Evolutionary conservation across 1,140 invertebrate species (phyloP).

Genomic region (Drosophila littoralis): DNA sequence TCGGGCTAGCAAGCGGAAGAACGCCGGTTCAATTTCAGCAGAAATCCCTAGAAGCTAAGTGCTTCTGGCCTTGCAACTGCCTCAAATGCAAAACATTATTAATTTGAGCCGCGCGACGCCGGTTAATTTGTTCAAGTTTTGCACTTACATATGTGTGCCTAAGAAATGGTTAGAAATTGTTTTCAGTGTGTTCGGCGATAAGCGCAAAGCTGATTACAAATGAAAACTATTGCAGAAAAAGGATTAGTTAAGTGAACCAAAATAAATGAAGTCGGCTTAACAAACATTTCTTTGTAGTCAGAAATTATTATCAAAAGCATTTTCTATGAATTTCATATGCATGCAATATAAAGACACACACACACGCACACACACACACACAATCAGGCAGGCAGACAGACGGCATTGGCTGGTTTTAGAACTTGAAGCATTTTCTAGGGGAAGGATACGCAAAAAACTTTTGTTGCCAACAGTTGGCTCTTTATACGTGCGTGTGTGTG

Average conservation of each 20-base stretch:
- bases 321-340: conserved; percentile 71
- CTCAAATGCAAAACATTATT: too few relatives aligned
- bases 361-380: background rate
- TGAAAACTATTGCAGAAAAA: conserved; percentile 78
- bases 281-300: conserved; percentile 77
- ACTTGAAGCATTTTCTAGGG: background rate
- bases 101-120: too few relatives aligned
- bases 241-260: conserved; percentile 83
- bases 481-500: background rate
- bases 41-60: too few relatives aligned
- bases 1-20: too few relatives aligned
- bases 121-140: too few relatives aligned
- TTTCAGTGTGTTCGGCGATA: conserved; percentile 29
- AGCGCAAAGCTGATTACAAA: conserved; percentile 79
- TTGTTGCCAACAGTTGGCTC: conserved; percentile 36
- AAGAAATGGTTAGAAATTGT: conserved; percentile 4
- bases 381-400: background rate
- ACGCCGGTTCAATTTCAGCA: too few relatives aligned
- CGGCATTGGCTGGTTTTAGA: conserved; percentile 17
- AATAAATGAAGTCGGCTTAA: conserved; percentile 81
- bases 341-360: conserved; percentile 38
- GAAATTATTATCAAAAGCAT: conserved; percentile 65
- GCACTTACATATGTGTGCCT: conserved; percentile 7
- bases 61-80: too few relatives aligned
- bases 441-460: conserved; percentile 55